Conservation (phyloP, 2,113 vertebrate species). For the Osmerus mordax region DNA sequence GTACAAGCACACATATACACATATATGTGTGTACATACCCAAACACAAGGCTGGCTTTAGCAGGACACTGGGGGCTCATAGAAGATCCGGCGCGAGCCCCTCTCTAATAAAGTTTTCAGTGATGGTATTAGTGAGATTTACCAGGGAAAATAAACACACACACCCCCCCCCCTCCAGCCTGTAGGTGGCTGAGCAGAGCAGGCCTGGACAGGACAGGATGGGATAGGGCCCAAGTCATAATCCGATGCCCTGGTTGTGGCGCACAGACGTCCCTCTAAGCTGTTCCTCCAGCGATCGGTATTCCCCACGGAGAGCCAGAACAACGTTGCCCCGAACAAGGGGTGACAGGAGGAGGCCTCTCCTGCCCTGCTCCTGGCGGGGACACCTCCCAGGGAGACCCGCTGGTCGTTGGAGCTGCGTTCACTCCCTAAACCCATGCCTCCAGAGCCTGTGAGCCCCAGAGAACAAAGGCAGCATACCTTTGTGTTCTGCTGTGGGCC, state of each 20-base stretch:
- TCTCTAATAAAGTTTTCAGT: constrained; percentile 64
- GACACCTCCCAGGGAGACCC: not conserved
- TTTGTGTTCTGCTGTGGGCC: not conserved
- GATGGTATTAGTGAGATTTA: constrained; percentile 61
- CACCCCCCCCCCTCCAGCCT: constrained; percentile 14
- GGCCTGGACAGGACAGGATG: not conserved
- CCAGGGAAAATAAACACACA: constrained; percentile 62
- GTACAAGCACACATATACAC: constrained; percentile 4
- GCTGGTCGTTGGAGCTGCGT: not conserved
- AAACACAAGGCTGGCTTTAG: constrained; percentile 55
- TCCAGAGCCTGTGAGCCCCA: constrained; percentile 9
- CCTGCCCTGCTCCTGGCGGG: not conserved
- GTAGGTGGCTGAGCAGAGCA: constrained; percentile 9
- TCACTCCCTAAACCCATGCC: not conserved
- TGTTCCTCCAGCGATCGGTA: too few species aligned
- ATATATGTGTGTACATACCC: constrained; percentile 31
- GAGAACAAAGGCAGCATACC: constrained; percentile 18
- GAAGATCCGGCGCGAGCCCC: constrained; percentile 39
- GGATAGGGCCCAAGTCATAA: constrained; percentile 24
- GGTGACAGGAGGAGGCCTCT: not conserved
- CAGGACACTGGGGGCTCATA: constrained; percentile 44
- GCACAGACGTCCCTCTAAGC: not conserved
- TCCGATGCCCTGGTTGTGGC: constrained; percentile 31
- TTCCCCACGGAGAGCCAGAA: too few species aligned
- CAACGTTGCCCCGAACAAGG: too few species aligned